A percentile compares a stretch with the other conserved stretches of the same genome.
These are phyloP conservation scores for Orchesella flavescens DNA, from an alignment of 2,888 invertebrate species.

Conservation along the genomic window DNA sequence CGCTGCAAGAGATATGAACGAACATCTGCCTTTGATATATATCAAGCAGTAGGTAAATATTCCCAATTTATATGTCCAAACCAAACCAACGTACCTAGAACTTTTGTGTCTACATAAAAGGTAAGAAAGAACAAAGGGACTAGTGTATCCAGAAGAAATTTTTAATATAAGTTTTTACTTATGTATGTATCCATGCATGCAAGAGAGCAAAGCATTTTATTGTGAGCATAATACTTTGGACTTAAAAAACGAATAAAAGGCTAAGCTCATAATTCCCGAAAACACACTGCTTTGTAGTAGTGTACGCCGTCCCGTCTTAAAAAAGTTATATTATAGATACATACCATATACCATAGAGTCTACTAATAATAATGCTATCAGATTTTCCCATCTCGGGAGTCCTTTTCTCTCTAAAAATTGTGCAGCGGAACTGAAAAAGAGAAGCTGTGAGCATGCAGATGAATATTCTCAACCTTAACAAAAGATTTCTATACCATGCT, in stretches of 20 bases:
- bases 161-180: too few relatives aligned
- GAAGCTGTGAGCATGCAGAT: not conserved
- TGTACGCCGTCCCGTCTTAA: too few relatives aligned
- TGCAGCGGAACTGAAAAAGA: not conserved
- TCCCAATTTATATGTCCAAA: slow-evolving; percentile 8
- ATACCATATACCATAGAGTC: too few relatives aligned
- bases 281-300: not conserved
- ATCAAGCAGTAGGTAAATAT: not conserved
- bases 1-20: not conserved
- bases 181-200: too few relatives aligned
- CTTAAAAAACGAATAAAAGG: not conserved
- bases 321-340: too few relatives aligned
- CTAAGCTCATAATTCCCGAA: slow-evolving; percentile 6
- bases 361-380: not conserved
- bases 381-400: not conserved
- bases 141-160: not conserved
- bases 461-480: not conserved
- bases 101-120: not conserved
- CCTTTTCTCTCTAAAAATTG: not conserved
- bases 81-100: too few relatives aligned
- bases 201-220: too few relatives aligned
- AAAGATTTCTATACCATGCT: not conserved
- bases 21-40: not conserved
- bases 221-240: too few relatives aligned
- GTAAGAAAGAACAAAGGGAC: not conserved